Evolutionary conservation across 2,888 invertebrate species (phyloP), one percentile per base, ranked within the genome.

Genomic region (Mesochorus sp.): DNA sequence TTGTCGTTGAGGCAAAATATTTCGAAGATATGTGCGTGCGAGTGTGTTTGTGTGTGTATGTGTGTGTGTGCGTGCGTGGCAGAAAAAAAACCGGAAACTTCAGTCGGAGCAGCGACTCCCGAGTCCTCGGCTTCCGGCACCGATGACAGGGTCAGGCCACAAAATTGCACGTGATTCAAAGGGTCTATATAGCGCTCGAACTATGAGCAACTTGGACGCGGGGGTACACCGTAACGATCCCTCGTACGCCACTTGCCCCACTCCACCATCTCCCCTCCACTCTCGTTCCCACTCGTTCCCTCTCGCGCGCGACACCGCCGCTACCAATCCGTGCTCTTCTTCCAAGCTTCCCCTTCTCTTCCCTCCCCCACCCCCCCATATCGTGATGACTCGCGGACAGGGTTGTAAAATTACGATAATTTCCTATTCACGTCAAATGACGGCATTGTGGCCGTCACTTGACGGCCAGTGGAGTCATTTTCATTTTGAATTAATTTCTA

Each of bases 61-160:
- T 34, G 47, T 24, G 19, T 6, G 47, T 24, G 68, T 34, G 37
- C 21, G 57, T 21, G 37, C 26, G 14, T 31, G 3, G 24, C 8
- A 14, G 12, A 5, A 24, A 10, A 17, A 10, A 19, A 62, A 26
- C 31, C 19, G 17, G n/a, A 26, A 42, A 31, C 31, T 21, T 19
- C 28, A 2, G 21, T 8, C 17, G n/a, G 14, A n/a, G 10, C n/a
- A 0, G 21, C 4, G 26, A 72, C 61, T 72, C 39, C 53, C 42
- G 17, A n/a, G 62, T 68, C 59, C 73, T 77, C 75, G 72, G 79
- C 75, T 75, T 80, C 66, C 31, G 76, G 68, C 64, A 57, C 59
- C 75, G 81, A 79, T 79, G 79, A 81, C 81, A 79, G 80, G 79
- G 81, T 80, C 78, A 80, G 72, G 76, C 72, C 64, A 77, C 61